Evolutionary conservation across 2,113 vertebrate species (phyloP).

Genomic region (Campylomormyrus numenius): DNA sequence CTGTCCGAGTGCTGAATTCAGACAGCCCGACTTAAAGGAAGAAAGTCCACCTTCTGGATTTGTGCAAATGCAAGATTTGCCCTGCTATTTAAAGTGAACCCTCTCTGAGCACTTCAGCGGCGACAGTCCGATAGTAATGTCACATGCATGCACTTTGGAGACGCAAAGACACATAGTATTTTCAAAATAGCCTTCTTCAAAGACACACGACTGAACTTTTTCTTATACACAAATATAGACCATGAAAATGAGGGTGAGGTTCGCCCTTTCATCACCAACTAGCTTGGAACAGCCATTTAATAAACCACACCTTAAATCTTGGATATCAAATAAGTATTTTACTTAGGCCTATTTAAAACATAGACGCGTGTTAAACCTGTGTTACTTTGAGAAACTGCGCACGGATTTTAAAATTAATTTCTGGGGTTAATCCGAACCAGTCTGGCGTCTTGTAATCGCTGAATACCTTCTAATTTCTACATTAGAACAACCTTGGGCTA

Average conservation of each 20-base stretch:
- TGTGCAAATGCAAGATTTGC: neutral
- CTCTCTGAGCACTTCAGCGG: neutral
- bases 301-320: neutral
- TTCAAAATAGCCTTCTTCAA: neutral
- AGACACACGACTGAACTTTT: neutral
- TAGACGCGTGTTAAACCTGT: neutral
- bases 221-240: neutral
- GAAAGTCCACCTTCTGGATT: neutral
- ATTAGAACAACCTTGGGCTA: neutral
- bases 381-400: neutral
- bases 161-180: neutral
- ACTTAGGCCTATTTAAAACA: neutral
- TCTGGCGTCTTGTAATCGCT: neutral
- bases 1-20: conserved; percentile 50
- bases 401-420: neutral
- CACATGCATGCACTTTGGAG: neutral
- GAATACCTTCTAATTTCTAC: neutral
- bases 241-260: neutral
- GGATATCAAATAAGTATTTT: neutral
- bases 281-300: neutral
- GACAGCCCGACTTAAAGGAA: neutral
- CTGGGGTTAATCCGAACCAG: neutral
- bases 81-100: neutral
- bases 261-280: neutral
- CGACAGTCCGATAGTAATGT: neutral